Evolutionary conservation across 2,888 invertebrate genomes (phyloP).

Genomic region (Eupeodes latifasciatus): DNA sequence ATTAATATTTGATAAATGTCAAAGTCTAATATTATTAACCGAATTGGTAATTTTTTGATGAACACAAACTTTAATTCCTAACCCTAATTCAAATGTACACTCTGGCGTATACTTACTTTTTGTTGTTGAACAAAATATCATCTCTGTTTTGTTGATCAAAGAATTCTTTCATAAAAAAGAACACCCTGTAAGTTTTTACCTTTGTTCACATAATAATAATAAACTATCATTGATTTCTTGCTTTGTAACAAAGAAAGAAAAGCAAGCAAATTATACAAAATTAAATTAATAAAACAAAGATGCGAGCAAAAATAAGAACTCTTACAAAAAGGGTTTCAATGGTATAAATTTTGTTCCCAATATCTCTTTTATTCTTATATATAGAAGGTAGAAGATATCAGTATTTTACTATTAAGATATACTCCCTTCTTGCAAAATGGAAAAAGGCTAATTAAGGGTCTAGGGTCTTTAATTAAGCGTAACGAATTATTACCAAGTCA

Average conservation of each 20-base stretch:
- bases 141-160: no score
- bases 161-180: neutral
- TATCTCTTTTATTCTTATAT: neutral
- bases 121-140: neutral
- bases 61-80: no score
- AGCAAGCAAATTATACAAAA: constrained; percentile 18
- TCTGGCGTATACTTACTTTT: neutral
- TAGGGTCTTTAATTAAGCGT: constrained; percentile 64
- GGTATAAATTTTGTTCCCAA: neutral
- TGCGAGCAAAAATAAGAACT: neutral
- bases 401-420: neutral
- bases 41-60: no score
- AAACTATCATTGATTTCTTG: constrained; percentile 45
- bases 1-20: no score
- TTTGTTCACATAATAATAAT: neutral
- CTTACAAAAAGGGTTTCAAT: neutral
- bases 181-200: neutral
- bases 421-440: neutral
- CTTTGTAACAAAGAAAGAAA: constrained; percentile 18
- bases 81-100: no score
- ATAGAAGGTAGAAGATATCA: constrained; percentile 1
- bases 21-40: no score
- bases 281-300: neutral
- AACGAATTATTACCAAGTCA: constrained; percentile 58
- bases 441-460: constrained; percentile 65